These are phyloP conservation scores for Miniopterus natalensis DNA, from an alignment of 2,113 vertebrate genomes.

Conservation along the genomic window DNA sequence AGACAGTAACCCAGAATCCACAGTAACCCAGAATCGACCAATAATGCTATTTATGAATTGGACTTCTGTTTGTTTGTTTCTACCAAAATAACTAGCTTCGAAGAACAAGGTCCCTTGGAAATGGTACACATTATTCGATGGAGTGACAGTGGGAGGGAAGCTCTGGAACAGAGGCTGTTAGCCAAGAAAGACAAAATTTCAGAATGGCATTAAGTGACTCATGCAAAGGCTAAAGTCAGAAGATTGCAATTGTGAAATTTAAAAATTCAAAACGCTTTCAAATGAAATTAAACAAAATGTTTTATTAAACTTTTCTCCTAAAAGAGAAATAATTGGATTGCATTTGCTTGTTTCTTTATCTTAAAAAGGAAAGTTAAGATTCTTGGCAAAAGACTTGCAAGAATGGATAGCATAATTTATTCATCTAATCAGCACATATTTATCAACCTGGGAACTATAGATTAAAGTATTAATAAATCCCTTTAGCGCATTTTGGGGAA, in stretches of 20 bases:
- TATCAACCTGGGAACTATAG: not conserved
- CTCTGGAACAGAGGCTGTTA: not conserved
- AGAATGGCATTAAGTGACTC: not conserved
- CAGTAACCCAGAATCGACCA: not conserved
- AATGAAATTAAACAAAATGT: not conserved
- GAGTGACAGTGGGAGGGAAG: not conserved
- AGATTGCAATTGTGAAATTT: not conserved
- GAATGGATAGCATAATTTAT: not conserved
- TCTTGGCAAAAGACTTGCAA: constrained; percentile 28
- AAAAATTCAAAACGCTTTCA: not conserved
- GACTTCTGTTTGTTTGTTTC: not conserved
- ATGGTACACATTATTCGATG: not conserved
- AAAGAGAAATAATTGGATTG: not conserved
- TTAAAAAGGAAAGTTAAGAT: constrained; percentile 37
- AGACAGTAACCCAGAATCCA: not conserved
- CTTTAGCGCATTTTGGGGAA: not conserved
- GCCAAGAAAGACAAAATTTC: not conserved
- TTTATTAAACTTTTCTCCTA: constrained; percentile 16
- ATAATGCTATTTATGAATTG: not conserved
- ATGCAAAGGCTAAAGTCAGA: not conserved
- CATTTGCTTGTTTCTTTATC: not conserved
- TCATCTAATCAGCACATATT: not conserved
- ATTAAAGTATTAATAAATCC: constrained; percentile 43
- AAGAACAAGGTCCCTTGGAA: not conserved
- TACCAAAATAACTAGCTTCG: not conserved